phyloP scores from a whole-genome alignment of 2,113 vertebrate genomes.

The Spheniscus mendiculus region DNA sequence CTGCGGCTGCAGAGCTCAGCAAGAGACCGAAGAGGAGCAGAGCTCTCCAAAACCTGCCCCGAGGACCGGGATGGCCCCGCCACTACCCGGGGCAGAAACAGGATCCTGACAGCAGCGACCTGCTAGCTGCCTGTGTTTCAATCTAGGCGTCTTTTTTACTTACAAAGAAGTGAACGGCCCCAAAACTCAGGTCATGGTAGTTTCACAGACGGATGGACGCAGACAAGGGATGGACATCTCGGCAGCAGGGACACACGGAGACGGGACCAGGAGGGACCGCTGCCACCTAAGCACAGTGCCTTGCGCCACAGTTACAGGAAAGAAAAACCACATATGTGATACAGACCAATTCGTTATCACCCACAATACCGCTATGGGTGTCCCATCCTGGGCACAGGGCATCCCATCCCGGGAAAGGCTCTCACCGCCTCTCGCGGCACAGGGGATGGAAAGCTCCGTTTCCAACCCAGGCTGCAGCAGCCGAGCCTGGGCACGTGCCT shows the following conservation, averaged over 20 bases:
- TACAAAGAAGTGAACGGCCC: neutral
- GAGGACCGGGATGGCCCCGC: neutral
- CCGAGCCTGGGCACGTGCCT: fast-evolving
- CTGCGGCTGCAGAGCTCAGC: neutral
- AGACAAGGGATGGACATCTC: neutral
- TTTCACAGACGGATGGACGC: neutral
- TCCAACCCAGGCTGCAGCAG: neutral
- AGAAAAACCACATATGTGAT: fast-evolving
- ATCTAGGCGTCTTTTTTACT: neutral
- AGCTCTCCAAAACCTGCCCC: neutral
- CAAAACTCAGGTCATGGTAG: neutral
- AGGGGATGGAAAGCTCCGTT: neutral
- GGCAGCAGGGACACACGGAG: too few relatives aligned
- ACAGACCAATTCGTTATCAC: fast-evolving
- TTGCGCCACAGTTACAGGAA: fast-evolving
- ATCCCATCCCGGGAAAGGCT: neutral
- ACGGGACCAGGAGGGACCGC: neutral
- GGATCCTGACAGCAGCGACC: fast-evolving
- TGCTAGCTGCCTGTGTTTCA: too few relatives aligned
- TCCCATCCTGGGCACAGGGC: neutral
- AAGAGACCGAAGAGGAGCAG: neutral
- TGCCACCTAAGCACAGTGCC: neutral
- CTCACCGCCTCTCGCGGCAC: fast-evolving
- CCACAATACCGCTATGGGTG: fast-evolving
- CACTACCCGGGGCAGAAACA: fast-evolving